A percentile compares a stretch with the other conserved stretches of the same genome.
These are phyloP conservation scores for Stegodyphus mimosarum DNA, from an alignment of 1,140 invertebrate genomes.

Conservation along the genomic window DNA sequence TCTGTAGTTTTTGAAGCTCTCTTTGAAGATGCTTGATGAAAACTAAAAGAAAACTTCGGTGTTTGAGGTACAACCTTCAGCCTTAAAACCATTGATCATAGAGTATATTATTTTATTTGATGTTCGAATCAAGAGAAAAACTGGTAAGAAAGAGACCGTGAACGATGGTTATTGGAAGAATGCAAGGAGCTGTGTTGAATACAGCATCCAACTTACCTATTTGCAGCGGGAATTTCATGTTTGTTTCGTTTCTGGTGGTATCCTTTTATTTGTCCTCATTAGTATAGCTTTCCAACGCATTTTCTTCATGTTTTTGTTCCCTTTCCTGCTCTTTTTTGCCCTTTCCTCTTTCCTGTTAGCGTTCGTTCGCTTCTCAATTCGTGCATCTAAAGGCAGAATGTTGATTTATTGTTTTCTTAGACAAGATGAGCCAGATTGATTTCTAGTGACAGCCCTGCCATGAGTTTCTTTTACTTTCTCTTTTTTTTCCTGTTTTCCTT, in stretches of 20 bases:
- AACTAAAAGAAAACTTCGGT: background rate
- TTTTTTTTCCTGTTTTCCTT: background rate
- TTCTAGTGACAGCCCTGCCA: constrained; percentile 24
- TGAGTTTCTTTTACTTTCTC: constrained; percentile 1
- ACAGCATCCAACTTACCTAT: background rate
- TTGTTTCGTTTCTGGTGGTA: constrained; percentile 34
- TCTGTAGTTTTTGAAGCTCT: too few relatives aligned
- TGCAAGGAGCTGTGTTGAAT: too few relatives aligned
- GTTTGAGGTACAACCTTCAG: background rate
- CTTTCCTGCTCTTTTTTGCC: background rate
- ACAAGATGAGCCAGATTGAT: constrained; percentile 54
- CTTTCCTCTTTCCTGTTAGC: background rate
- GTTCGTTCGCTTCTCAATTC: constrained; percentile 31
- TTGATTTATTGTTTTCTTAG: constrained; percentile 57
- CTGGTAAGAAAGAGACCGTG: background rate
- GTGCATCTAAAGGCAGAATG: constrained; percentile 39
- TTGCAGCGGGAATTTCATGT: constrained; percentile 15
- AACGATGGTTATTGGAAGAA: background rate
- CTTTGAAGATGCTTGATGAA: too few relatives aligned
- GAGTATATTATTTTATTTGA: background rate
- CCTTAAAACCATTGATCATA: background rate
- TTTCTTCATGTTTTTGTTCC: constrained; percentile 18
- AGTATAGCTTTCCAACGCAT: constrained; percentile 33
- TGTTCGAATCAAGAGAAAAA: background rate
- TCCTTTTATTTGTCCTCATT: constrained; percentile 54